These are phyloP conservation scores for Sebastolobus altivelis DNA, from an alignment of 2,797 vertebrate genomes.

Conservation along the genomic window DNA sequence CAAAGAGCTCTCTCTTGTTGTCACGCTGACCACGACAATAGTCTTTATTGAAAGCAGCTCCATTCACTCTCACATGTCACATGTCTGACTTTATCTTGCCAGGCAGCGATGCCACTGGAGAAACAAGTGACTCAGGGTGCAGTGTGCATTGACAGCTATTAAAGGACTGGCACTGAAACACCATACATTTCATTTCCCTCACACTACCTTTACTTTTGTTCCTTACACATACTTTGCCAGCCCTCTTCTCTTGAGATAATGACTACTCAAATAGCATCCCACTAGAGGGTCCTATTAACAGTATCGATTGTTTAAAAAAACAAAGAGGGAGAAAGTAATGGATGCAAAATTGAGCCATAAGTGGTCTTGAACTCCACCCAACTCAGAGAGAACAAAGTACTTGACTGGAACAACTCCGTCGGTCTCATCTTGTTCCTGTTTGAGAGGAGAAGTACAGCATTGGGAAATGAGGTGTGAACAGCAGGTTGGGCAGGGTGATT, in stretches of 20 bases:
- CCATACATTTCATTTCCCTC: not conserved
- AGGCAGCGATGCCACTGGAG: conserved; percentile 61
- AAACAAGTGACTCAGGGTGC: conserved; percentile 29
- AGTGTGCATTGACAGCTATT: not conserved
- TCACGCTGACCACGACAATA: conserved; percentile 71
- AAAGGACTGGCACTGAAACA: not conserved
- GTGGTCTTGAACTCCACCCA: not conserved
- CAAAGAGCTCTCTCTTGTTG: conserved; percentile 54
- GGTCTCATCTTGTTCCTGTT: not conserved
- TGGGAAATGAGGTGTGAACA: not conserved
- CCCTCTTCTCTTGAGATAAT: not conserved
- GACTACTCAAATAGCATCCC: not conserved
- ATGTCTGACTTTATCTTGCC: conserved; percentile 64
- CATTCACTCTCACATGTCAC: conserved; percentile 68
- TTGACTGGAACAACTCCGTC: not conserved
- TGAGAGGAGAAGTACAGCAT: not conserved
- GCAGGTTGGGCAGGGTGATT: not conserved
- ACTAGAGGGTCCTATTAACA: not conserved
- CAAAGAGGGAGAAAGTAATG: not conserved
- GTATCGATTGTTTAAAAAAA: not conserved
- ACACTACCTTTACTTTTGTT: not conserved
- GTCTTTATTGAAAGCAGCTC: conserved; percentile 64
- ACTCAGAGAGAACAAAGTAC: not conserved
- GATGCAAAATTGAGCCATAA: not conserved
- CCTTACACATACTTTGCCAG: not conserved